These are phyloP conservation scores for Geotrypetes seraphini DNA, from an alignment of 2,797 vertebrate genomes.

Conservation along the genomic window DNA sequence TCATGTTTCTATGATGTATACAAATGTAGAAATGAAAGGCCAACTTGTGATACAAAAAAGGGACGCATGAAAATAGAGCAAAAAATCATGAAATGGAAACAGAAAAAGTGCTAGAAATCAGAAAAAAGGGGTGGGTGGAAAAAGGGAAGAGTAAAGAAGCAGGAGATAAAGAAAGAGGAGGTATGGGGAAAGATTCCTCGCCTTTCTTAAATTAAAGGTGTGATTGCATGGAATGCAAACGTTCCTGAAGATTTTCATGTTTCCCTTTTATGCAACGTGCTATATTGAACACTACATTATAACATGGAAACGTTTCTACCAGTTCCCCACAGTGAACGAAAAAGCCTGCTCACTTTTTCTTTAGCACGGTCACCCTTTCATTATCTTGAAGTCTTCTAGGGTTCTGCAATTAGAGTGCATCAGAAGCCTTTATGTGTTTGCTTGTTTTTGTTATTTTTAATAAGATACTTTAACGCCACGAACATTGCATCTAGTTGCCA, in stretches of 20 bases:
- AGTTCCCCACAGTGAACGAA: slow-evolving; percentile 2
- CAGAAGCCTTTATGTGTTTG: slow-evolving; percentile 19
- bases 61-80: not conserved
- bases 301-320: slow-evolving; percentile 11
- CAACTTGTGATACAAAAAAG: not conserved
- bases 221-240: not conserved
- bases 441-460: slow-evolving; percentile 72
- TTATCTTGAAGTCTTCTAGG: too few species aligned
- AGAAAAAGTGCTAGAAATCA: not conserved
- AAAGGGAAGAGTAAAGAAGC: not conserved
- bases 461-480: slow-evolving; percentile 65
- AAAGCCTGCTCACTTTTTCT: too few species aligned
- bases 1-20: too few species aligned
- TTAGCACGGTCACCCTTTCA: too few species aligned
- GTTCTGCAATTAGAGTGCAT: too few species aligned
- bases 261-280: slow-evolving; percentile 3
- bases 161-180: not conserved
- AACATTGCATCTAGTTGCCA: slow-evolving; percentile 67
- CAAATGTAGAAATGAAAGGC: not conserved
- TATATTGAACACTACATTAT: slow-evolving; percentile 10
- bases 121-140: not conserved
- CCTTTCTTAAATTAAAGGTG: too few species aligned
- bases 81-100: not conserved
- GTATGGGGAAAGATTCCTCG: not conserved
- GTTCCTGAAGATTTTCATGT: slow-evolving; percentile 16